These are phyloP conservation scores for Nyctereutes procyonoides DNA, from an alignment of 2,113 vertebrate genomes.

Conservation along the genomic window DNA sequence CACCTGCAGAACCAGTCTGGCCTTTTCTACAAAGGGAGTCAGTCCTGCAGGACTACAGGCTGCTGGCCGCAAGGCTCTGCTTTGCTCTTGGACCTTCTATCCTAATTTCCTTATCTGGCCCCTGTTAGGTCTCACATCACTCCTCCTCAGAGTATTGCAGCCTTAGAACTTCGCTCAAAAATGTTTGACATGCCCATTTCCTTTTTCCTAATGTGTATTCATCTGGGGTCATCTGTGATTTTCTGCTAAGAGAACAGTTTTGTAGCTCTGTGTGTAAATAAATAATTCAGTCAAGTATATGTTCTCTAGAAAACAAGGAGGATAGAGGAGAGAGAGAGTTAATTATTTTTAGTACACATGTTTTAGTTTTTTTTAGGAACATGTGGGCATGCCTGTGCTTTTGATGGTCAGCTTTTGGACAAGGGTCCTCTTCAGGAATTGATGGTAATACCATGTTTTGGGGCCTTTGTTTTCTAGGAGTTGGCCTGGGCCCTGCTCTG, in stretches of 20 bases:
- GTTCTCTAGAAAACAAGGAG: constrained; percentile 31
- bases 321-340: neutral
- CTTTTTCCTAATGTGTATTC: neutral
- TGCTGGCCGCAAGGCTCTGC: neutral
- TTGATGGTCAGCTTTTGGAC: neutral
- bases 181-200: neutral
- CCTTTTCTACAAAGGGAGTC: neutral
- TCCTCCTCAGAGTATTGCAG: neutral
- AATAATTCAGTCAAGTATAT: neutral
- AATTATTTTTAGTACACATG: neutral
- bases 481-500: constrained; percentile 94
- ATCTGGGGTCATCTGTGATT: neutral
- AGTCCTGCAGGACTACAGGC: neutral
- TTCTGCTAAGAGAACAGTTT: neutral
- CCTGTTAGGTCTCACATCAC: neutral
- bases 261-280: neutral
- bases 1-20: neutral
- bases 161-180: neutral
- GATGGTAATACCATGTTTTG: neutral
- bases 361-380: neutral
- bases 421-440: neutral
- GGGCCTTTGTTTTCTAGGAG: constrained; percentile 86
- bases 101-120: neutral
- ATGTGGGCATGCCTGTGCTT: neutral
- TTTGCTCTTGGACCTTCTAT: neutral